Evolutionary conservation across 2,113 vertebrate genomes (phyloP), one percentile per base, ranked within the genome.

Genomic region (Ptychochromis oligacanthus): DNA sequence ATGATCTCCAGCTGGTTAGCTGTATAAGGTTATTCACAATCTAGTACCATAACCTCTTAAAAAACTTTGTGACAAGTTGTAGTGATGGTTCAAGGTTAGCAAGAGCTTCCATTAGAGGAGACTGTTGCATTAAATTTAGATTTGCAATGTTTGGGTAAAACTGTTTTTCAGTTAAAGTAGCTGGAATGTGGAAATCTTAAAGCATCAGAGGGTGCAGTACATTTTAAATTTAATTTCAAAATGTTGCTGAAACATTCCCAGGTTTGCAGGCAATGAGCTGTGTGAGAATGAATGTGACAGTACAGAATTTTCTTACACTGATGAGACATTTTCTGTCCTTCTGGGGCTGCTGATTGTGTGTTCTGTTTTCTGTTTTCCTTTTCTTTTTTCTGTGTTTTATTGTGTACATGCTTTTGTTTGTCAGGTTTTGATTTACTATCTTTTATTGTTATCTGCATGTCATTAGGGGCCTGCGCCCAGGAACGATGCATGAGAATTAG

Each of bases 211-310:
- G n/a, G 26, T 72, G 67, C 67, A 72, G 67, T 34, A 54, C 46
- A n/a, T 72, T 72, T 72, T 54, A 34, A 54, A 72, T 72, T 54
- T 54, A 72, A 72, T 72, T 72, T 72, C 46, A 72, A 14, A 54
- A 72, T 28, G 26, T 72, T 54, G 67, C 13, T 72, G 36, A 36
- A 36, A 36, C 36, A 36, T 8, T 36, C 6, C 8, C 46, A 72
- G 67, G 26, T 54, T 72, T 72, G 46, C 6, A 0, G 26, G 52
- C 26, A 72, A n/a, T 54, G 67, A 72, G 46, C 67, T 72, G 67
- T 72, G 67, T 46, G 67, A 34, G 67, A 72, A 72, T 14, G 46
- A 54, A 72, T 72, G 67, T 72, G 67, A 6, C 46, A 54, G 67
- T 20, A 72, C 26, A 52, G 65, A 52, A 31, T 72, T 31, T 52